Base-by-base conservation (phyloP, 2,797 vertebrate genomes). In the Anolis apletophallus region DNA sequence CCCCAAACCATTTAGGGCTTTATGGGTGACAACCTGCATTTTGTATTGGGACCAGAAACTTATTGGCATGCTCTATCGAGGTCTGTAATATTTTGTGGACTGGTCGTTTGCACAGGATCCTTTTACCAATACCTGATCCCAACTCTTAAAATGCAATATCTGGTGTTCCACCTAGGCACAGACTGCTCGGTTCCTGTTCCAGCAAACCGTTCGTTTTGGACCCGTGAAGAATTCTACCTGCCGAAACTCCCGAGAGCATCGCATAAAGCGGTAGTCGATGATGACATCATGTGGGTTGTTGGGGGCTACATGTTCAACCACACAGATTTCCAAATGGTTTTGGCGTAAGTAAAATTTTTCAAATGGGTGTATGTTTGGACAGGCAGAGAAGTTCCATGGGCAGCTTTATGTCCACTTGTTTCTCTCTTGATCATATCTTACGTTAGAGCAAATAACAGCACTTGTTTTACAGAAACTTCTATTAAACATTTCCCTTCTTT, bases 241-340 rank as follows among this genome's bases (percentile, higher is more conserved):
- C 89, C 96, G 0, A 97, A 97, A 32, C 96, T 99, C 88, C 96
- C 97, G 10, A 96, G 98, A 88, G 98, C 98, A 0, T 98, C 99
- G 91, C 99, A 99, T 93, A 99, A 99, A 97, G 96, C 98, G 0
- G 90, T 98, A 85, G 97, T 98, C 94, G 96, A 97, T 76, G 96
- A 97, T 89, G 97, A 97, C 55, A 85, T 97, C 91, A 99, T 99
- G 98, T 99, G 99, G 99, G 94, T 99, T 84, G 96, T 99, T 17
- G 99, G 99, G 23, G 99, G 99, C 84, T 99, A 99, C 73, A 97
- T 98, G 96, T 99, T 99, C 97, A 99, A 99, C 94, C 95, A 98
- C 89, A 98, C 98, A 1, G 97, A 98, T 93, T 98, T 98, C 90
- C 97, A 97, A 95, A 98, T 98, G 97, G 98, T 99, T 94, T 97